Evolutionary conservation across 2,888 invertebrate genomes (phyloP).

Genomic region (Leptopilina syphax): DNA sequence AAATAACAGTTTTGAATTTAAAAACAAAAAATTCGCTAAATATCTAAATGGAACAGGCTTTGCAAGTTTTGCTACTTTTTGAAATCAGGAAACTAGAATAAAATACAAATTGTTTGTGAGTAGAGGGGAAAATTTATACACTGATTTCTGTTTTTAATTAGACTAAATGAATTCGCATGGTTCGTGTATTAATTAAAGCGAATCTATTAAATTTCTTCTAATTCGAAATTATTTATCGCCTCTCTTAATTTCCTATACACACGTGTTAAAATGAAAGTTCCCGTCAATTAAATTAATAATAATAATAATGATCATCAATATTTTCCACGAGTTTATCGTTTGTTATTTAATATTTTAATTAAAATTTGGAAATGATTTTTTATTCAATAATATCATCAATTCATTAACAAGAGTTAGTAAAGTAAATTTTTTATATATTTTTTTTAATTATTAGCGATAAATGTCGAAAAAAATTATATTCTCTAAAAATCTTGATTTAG

Average conservation of each 20-base stretch:
- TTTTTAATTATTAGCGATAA: too few species aligned
- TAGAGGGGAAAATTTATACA: background rate
- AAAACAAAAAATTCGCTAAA: too few species aligned
- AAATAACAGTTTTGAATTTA: background rate
- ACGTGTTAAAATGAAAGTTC: background rate
- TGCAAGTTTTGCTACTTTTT: background rate
- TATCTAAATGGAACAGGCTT: background rate
- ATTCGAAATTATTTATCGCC: conserved; percentile 1
- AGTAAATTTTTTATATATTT: too few species aligned
- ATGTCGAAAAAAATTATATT: too few species aligned
- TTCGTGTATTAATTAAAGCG: background rate
- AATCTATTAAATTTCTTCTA: conserved; percentile 3
- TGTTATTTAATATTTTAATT: too few species aligned
- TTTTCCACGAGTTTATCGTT: too few species aligned
- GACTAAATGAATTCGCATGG: background rate
- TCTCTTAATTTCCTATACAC: background rate
- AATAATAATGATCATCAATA: too few species aligned
- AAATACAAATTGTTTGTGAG: background rate
- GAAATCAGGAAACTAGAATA: background rate
- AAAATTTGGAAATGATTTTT: too few species aligned
- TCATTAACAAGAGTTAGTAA: too few species aligned
- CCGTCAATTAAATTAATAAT: background rate
- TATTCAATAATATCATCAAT: too few species aligned
- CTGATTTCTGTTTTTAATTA: background rate
- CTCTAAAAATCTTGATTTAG: too few species aligned